phyloP scores from a whole-genome alignment of 2,113 vertebrate genomes.

The Myotis yumanensis region DNA sequence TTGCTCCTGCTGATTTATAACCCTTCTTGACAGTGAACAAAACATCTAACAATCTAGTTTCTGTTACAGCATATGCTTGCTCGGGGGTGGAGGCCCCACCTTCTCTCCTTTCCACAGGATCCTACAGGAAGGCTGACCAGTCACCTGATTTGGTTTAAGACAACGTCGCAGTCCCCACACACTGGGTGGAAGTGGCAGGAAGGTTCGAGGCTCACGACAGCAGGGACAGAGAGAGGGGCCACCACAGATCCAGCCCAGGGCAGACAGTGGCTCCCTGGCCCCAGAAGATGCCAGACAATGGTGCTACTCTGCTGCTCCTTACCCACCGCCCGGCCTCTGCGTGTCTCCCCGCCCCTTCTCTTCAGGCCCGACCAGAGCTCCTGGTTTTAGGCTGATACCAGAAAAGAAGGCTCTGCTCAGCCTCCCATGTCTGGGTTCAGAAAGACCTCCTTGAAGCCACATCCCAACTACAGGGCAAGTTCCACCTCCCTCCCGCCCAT shows the following conservation, averaged over 20 bases:
- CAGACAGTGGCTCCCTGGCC: too few relatives aligned
- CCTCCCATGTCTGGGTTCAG: not conserved
- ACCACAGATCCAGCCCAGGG: not conserved
- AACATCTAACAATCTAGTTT: slow-evolving; percentile 11
- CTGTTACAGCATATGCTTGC: not conserved
- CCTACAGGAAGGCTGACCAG: not conserved
- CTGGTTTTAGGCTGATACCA: not conserved
- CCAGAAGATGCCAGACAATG: not conserved
- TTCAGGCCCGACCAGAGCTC: not conserved
- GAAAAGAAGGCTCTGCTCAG: not conserved
- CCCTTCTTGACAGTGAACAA: slow-evolving; percentile 37
- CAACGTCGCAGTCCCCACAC: not conserved
- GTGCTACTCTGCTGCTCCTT: too few relatives aligned
- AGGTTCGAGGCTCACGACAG: not conserved
- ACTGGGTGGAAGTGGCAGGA: not conserved
- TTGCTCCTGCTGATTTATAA: slow-evolving; percentile 43
- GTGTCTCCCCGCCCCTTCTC: not conserved
- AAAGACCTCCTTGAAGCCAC: not conserved
- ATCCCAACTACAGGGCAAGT: not conserved
- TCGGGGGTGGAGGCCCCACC: not conserved
- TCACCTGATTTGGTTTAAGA: not conserved
- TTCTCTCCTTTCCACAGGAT: not conserved
- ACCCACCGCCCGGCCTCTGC: not conserved
- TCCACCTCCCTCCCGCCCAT: not conserved
- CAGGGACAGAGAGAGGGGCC: not conserved